Conservation (phyloP, 2,797 vertebrate species). For the Urocyon cinereoargenteus region DNA sequence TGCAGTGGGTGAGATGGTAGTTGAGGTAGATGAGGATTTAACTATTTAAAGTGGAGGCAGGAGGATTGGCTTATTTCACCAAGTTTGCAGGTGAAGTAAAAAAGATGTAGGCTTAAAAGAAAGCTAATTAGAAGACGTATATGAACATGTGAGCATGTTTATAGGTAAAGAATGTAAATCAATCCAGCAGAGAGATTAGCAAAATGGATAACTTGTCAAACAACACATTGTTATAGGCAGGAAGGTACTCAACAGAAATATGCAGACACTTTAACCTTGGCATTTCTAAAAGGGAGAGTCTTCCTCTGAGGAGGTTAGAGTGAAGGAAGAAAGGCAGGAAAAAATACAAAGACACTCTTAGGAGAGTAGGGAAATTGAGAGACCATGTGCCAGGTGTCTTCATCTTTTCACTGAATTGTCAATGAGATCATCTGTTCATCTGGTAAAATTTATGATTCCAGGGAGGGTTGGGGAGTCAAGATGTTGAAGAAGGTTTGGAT, state of each 20-base stretch:
- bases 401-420: conserved; percentile 45
- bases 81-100: neutral
- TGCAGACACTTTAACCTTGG: neutral
- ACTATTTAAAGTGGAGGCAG: neutral
- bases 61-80: neutral
- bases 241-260: neutral
- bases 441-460: conserved; percentile 59
- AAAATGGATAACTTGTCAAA: neutral
- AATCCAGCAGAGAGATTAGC: neutral
- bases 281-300: neutral
- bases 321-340: neutral
- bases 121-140: neutral
- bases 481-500: conserved; percentile 47
- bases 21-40: neutral
- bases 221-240: neutral
- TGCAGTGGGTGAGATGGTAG: neutral
- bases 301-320: neutral
- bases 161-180: neutral
- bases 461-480: conserved; percentile 5
- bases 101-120: neutral
- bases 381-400: neutral
- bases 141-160: neutral
- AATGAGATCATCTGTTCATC: conserved; percentile 62
- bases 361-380: neutral
- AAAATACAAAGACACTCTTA: neutral